Conservation (phyloP, 2,113 vertebrate species). For the Pimephales promelas region DNA sequence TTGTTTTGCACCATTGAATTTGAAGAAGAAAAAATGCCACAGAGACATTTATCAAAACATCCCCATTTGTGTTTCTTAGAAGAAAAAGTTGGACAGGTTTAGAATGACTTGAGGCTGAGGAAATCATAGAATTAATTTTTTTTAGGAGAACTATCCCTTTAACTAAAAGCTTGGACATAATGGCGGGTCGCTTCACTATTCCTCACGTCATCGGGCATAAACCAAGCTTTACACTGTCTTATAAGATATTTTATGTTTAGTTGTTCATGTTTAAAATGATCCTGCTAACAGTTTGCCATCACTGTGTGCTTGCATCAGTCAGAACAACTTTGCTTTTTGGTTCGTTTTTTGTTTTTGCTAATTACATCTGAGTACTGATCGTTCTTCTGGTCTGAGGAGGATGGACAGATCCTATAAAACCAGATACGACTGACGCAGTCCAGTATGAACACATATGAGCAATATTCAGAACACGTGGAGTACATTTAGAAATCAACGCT, state of each 20-base stretch:
- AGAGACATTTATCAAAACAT: too few relatives aligned
- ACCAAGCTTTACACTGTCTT: constrained; percentile 6
- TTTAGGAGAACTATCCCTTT: not conserved
- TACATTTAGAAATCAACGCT: constrained; percentile 16
- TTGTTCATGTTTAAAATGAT: constrained; percentile 14
- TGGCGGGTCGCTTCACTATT: constrained; percentile 1
- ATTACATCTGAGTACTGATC: constrained; percentile 18
- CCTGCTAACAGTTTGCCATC: constrained; percentile 21
- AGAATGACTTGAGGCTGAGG: not conserved
- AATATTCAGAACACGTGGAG: constrained; percentile 13
- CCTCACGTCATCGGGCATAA: constrained; percentile 3
- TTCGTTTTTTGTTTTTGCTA: constrained; percentile 3
- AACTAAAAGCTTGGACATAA: constrained; percentile 24
- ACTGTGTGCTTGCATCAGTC: constrained; percentile 52
- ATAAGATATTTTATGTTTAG: constrained; percentile 26
- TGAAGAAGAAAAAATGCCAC: too few relatives aligned
- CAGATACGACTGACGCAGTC: constrained; percentile 32
- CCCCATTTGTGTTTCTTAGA: not conserved
- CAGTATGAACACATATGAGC: constrained; percentile 20
- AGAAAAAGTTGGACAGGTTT: not conserved
- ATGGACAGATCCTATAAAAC: not conserved
- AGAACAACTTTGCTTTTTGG: constrained; percentile 12
- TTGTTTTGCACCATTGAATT: not conserved
- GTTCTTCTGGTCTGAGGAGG: not conserved
- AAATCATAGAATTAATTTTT: not conserved